phyloP scores from a whole-genome alignment of 2,797 vertebrate species.

The Tadarida brasiliensis region DNA sequence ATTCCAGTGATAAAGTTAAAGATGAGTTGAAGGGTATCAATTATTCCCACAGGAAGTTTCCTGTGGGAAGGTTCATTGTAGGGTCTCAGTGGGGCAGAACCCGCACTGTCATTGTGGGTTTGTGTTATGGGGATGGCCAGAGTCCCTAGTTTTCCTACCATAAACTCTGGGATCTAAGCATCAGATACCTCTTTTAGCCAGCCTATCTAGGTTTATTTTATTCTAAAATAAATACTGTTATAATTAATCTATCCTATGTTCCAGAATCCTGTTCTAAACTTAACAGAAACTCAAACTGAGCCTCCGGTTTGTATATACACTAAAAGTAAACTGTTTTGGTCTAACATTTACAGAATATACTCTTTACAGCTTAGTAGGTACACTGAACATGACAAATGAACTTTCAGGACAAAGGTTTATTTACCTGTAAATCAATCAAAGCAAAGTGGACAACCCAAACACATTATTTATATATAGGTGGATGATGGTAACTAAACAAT shows the following conservation, averaged over 20 bases:
- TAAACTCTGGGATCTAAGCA: background rate
- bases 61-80: conserved; percentile 71
- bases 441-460: background rate
- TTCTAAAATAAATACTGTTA: background rate
- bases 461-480: background rate
- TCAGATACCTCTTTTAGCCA: background rate
- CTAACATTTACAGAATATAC: background rate
- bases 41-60: conserved; percentile 70
- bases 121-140: background rate
- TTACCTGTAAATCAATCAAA: background rate
- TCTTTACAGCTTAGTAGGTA: background rate
- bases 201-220: background rate
- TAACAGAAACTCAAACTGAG: background rate
- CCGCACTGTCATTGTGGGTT: background rate
- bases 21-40: conserved; percentile 72
- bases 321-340: background rate
- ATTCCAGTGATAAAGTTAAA: conserved; percentile 68
- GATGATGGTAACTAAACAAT: background rate
- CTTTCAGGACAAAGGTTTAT: background rate
- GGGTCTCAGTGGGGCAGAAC: conserved; percentile 15
- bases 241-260: background rate
- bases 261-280: background rate
- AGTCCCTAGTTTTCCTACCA: conserved; percentile 27
- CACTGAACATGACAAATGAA: background rate
- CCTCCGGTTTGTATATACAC: background rate